phyloP scores from a whole-genome alignment of 1,140 invertebrate species.

The Phymastichus coffea region DNA sequence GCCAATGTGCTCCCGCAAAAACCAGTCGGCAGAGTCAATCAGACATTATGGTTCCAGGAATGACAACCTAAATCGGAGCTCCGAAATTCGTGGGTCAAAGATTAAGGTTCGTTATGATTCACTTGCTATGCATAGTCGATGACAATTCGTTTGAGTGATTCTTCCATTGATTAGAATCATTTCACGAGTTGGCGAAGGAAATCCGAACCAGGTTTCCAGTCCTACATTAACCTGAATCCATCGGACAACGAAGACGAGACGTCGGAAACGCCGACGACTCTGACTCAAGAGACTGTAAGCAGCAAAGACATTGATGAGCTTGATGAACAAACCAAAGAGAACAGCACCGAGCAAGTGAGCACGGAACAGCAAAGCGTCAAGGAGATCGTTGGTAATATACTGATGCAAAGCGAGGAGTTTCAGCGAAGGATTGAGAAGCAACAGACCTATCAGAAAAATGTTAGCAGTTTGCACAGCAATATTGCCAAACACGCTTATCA shows the following conservation, averaged over 20 bases:
- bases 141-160: background rate
- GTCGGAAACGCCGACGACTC: background rate
- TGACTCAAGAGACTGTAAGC: conserved; percentile 1
- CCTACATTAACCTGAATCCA: conserved; percentile 47
- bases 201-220: conserved; percentile 67
- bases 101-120: conserved; percentile 41
- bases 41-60: conserved; percentile 44
- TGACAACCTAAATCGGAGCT: conserved; percentile 45
- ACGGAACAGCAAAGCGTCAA: conserved; percentile 62
- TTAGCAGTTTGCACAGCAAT: conserved; percentile 42
- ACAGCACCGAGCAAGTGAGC: conserved; percentile 22
- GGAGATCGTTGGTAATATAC: conserved; percentile 77
- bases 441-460: background rate
- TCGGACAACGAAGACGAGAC: conserved; percentile 45
- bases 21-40: conserved; percentile 38
- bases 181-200: conserved; percentile 67
- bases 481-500: conserved; percentile 59
- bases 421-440: conserved; percentile 68
- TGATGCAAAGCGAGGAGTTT: conserved; percentile 83
- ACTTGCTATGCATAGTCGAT: too few relatives aligned
- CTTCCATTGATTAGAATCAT: conserved; percentile 43
- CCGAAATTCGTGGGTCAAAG: conserved; percentile 47
- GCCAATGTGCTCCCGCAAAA: conserved; percentile 44
- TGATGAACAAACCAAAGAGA: conserved; percentile 13
- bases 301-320: background rate